phyloP scores from a whole-genome alignment of 1,140 invertebrate genomes.

The Temnothorax longispinosus region DNA sequence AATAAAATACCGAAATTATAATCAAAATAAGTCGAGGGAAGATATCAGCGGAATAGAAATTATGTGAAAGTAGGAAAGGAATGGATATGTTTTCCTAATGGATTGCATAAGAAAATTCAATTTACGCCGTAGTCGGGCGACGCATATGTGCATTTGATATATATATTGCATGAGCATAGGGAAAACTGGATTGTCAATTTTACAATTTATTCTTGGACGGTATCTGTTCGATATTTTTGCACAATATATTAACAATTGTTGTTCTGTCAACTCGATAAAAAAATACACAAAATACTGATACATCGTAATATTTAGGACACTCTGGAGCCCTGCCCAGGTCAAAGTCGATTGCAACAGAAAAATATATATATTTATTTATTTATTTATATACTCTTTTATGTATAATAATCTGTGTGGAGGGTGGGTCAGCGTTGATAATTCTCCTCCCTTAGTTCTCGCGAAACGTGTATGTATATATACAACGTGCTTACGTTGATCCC shows the following conservation, averaged over 20 bases:
- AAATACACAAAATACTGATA: slow-evolving; percentile 85
- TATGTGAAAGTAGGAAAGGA: not conserved
- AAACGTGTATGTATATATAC: slow-evolving; percentile 57
- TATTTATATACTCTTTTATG: slow-evolving; percentile 72
- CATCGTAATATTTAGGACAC: slow-evolving; percentile 82
- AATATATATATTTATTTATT: slow-evolving; percentile 74
- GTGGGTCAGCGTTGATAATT: slow-evolving; percentile 62
- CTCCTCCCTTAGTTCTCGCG: slow-evolving; percentile 29
- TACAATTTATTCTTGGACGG: slow-evolving; percentile 85
- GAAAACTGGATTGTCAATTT: slow-evolving; percentile 76
- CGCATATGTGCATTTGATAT: not conserved
- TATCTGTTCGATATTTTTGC: slow-evolving; percentile 85
- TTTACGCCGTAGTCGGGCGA: not conserved
- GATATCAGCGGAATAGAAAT: not conserved
- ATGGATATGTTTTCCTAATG: not conserved
- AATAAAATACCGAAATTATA: slow-evolving; percentile 1
- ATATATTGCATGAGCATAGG: slow-evolving; percentile 55
- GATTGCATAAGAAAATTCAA: not conserved
- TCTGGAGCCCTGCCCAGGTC: slow-evolving; percentile 82
- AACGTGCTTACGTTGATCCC: slow-evolving; percentile 24
- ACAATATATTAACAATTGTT: slow-evolving; percentile 85
- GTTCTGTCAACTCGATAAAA: slow-evolving; percentile 81
- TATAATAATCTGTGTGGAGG: slow-evolving; percentile 76
- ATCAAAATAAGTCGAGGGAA: not conserved
- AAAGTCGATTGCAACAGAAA: slow-evolving; percentile 81